Percentiles rank a stretch among this genome's conserved stretches.
Evolutionary conservation across 2,797 vertebrate genomes (phyloP).

Genomic region (Gymnothorax reevesii): DNA sequence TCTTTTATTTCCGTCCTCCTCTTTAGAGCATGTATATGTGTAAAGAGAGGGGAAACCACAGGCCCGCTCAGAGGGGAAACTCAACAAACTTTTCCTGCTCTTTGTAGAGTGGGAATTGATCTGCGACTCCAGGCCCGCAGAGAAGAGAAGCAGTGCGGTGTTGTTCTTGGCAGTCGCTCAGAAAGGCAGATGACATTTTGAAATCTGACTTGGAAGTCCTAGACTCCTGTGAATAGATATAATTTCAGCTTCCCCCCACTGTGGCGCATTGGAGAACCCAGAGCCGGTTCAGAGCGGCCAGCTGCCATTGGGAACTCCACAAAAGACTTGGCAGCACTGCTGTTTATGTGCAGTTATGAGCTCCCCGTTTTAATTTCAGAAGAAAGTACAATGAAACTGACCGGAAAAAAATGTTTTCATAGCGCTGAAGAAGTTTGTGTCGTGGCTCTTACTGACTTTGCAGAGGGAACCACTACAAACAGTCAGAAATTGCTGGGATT

Average conservation of each 20-base stretch:
- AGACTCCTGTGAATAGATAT: conserved; percentile 58
- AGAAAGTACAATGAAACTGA: too few species aligned
- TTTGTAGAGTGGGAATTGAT: conserved; percentile 68
- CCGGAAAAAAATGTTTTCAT: too few species aligned
- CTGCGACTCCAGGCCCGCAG: conserved; percentile 59
- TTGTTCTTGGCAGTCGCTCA: conserved; percentile 69
- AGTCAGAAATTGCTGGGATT: too few species aligned
- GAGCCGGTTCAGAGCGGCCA: conserved; percentile 16
- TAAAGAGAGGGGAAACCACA: conserved; percentile 65
- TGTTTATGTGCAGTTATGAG: too few species aligned
- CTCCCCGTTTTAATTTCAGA: too few species aligned
- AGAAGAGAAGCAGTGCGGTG: conserved; percentile 54
- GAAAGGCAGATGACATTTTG: conserved; percentile 67
- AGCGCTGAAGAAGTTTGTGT: too few species aligned
- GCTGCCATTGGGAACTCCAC: conserved; percentile 1
- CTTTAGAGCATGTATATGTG: conserved; percentile 45
- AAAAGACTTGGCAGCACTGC: neutral
- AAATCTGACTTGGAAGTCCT: conserved; percentile 59
- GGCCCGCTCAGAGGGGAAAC: conserved; percentile 69
- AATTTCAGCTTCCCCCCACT: conserved; percentile 46
- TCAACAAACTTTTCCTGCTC: conserved; percentile 73
- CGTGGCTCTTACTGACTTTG: too few species aligned
- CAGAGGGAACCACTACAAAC: too few species aligned
- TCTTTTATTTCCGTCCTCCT: conserved; percentile 3
- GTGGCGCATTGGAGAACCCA: conserved; percentile 38